Evolutionary conservation across 2,888 invertebrate genomes (phyloP), one percentile per base, ranked within the genome.

Genomic region (Trisateles emortualis): DNA sequence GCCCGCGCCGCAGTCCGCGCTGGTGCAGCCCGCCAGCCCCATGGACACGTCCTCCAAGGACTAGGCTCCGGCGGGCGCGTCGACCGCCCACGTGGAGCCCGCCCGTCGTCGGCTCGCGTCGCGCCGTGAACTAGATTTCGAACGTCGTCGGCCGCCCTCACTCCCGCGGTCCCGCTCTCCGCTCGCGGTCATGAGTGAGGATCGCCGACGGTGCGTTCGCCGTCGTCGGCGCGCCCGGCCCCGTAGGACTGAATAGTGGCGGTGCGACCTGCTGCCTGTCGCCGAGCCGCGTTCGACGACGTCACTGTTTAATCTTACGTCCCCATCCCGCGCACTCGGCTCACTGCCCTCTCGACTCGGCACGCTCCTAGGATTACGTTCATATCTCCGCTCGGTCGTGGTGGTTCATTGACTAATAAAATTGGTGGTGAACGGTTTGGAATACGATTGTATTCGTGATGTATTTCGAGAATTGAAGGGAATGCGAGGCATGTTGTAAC

Each of bases 11-110:
- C 54, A 57, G 48, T 67, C 74, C 17, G 60, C 78, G 29, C 87
- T 93, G 59, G 82, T 90, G 58, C 95, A 94, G 86, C 95, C 95
- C 59, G 94, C 95, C 83, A 96, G 95, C 92, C 96, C 96, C 44
- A 96, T 96, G 96, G 96, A 96, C 88, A 95, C 95, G 49, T 95
- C 95, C 57, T 94, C 92, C 71, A 94, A 94, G 82, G 94, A 95
- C 79, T 95, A 94, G 76, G 35, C 52, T 14, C 36, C 39, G 42
- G 35, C 38, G 10, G n/a, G n/a, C n/a, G n/a, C n/a, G n/a, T n/a
- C 43, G 9, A 13, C 11, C 33, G 33, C 40, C 43, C 13, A 38
- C 51, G 40, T 44, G 50, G 53, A 1, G 8, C 43, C 30, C 52
- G 14, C 46, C 44, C 39, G 22, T 40, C 11, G 9, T 17, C n/a